Conservation (phyloP, 2,888 invertebrate genomes). For the Drosophila colorata region DNA sequence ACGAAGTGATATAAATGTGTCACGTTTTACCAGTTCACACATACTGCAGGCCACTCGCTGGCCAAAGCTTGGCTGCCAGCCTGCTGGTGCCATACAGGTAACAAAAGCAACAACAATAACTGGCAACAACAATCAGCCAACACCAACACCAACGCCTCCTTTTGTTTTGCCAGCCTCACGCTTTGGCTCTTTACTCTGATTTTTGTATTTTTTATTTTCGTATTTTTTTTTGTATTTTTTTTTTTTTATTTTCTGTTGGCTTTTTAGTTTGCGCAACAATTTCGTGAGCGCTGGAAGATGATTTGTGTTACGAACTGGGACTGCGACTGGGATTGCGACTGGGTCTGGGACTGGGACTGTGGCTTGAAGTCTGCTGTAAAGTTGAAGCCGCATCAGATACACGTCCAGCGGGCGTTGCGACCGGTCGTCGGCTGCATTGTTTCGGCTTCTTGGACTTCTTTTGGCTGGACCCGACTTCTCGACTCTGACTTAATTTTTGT, state of each 20-base stretch:
- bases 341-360: slow-evolving; percentile 3
- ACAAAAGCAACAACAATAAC: slow-evolving; percentile 42
- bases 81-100: slow-evolving; percentile 72
- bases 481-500: slow-evolving; percentile 76
- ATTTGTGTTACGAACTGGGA: slow-evolving; percentile 79
- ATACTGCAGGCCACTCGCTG: slow-evolving; percentile 76
- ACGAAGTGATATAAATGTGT: slow-evolving; percentile 85
- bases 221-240: slow-evolving; percentile 39
- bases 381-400: slow-evolving; percentile 75
- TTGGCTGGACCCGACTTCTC: slow-evolving; percentile 38
- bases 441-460: slow-evolving; percentile 44
- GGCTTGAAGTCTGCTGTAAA: slow-evolving; percentile 28
- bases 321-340: slow-evolving; percentile 42
- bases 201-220: slow-evolving; percentile 39
- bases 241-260: slow-evolving; percentile 31
- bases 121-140: slow-evolving; percentile 72
- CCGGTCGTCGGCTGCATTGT: slow-evolving; percentile 73
- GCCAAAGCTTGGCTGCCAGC: slow-evolving; percentile 36
- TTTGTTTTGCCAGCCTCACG: slow-evolving; percentile 80
- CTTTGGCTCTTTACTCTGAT: slow-evolving; percentile 80
- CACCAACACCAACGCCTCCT: slow-evolving; percentile 80
- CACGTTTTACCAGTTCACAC: slow-evolving; percentile 85
- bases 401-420: slow-evolving; percentile 80
- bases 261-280: slow-evolving; percentile 82
- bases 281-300: slow-evolving; percentile 84